Percentiles rank a stretch among this genome's conserved stretches.
Conservation (phyloP, 2,113 vertebrate genomes). For the Bettongia penicillata region DNA sequence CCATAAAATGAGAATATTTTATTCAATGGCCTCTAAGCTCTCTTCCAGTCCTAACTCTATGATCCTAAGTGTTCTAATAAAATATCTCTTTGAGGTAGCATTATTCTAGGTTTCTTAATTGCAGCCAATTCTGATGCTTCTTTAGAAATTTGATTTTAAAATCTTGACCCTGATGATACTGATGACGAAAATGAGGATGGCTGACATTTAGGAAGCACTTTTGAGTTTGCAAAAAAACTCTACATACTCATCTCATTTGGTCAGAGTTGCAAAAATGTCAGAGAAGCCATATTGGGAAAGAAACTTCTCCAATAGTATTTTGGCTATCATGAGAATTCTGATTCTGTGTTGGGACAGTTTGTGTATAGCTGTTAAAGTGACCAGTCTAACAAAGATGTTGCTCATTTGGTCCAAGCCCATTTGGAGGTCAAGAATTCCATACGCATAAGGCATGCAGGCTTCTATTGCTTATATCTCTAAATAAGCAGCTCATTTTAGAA, state of each 20-base stretch:
- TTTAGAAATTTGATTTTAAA: not conserved
- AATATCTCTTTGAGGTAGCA: not conserved
- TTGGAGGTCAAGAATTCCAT: too few relatives aligned
- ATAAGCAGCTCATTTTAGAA: too few relatives aligned
- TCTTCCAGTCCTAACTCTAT: not conserved
- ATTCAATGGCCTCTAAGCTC: not conserved
- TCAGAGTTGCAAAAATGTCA: too few relatives aligned
- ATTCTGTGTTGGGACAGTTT: too few relatives aligned
- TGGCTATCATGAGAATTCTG: too few relatives aligned
- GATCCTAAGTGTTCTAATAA: not conserved
- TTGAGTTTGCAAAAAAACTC: not conserved
- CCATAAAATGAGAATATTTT: not conserved
- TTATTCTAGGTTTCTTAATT: not conserved
- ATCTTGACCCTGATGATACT: not conserved
- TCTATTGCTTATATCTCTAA: too few relatives aligned
- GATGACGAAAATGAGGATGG: not conserved
- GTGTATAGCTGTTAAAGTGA: too few relatives aligned
- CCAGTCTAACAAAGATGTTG: too few relatives aligned
- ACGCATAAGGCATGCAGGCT: too few relatives aligned
- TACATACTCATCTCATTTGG: not conserved
- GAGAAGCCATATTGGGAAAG: too few relatives aligned
- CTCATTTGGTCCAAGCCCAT: too few relatives aligned
- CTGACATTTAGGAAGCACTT: not conserved
- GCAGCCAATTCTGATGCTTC: not conserved
- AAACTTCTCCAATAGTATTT: too few relatives aligned